A percentile compares a stretch with the other conserved stretches of the same genome.
Conservation (phyloP, 2,888 invertebrate genomes). For the Ischnura elegans region DNA sequence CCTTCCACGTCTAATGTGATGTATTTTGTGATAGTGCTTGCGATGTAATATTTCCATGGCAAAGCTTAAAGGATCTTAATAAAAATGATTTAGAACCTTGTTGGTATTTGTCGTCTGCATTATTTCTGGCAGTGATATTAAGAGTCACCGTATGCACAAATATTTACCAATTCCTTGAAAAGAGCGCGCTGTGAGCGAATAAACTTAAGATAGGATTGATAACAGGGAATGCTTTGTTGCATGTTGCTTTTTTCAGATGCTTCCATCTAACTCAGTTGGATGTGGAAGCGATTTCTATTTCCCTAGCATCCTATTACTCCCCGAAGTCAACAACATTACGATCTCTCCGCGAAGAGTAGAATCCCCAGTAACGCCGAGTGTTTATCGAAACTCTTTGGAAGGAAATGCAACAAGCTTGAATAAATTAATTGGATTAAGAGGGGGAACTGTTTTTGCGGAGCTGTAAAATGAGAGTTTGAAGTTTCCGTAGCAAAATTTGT, state of each 20-base stretch:
- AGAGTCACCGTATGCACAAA: neutral
- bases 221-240: neutral
- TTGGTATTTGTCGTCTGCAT: no score
- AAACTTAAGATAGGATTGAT: neutral
- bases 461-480: neutral
- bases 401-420: constrained; percentile 5
- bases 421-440: constrained; percentile 37
- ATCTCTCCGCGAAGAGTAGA: neutral
- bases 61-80: no score
- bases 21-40: no score
- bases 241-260: neutral
- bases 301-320: neutral
- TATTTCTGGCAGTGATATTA: constrained; percentile 8
- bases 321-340: constrained; percentile 49
- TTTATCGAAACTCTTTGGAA: neutral
- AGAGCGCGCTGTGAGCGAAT: neutral
- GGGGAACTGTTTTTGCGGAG: neutral
- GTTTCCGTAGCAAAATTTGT: constrained; percentile 4
- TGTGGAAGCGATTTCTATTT: constrained; percentile 43
- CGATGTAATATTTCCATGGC: no score
- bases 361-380: neutral
- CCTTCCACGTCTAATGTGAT: no score
- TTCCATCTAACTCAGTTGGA: constrained; percentile 27
- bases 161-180: constrained; percentile 15
- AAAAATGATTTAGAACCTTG: no score